Evolutionary conservation across 2,113 vertebrate species (phyloP).

Genomic region (Cricetomys ansorgei): DNA sequence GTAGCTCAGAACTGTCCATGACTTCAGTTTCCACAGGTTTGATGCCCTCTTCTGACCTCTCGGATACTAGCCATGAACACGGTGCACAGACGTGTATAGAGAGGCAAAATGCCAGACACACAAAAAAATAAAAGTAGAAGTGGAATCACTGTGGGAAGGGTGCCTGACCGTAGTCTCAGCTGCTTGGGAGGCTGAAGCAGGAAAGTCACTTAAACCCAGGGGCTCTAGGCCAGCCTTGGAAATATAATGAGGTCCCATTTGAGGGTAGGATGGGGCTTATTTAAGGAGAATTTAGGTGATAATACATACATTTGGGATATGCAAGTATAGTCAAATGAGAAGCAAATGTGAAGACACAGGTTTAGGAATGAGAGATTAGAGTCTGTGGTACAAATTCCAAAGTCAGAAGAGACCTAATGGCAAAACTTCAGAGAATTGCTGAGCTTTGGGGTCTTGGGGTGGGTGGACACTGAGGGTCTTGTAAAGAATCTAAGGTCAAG

Average conservation of each 20-base stretch:
- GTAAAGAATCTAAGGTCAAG: not conserved
- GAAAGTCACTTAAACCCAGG: not conserved
- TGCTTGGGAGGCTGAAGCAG: not conserved
- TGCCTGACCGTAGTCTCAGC: not conserved
- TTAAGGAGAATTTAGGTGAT: not conserved
- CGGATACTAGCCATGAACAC: not conserved
- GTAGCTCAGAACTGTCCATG: not conserved
- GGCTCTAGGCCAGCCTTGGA: not conserved
- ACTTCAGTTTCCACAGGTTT: not conserved
- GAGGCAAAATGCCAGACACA: not conserved
- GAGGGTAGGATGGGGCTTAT: not conserved
- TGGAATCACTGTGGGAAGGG: not conserved
- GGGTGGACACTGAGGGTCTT: not conserved
- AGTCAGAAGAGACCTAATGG: not conserved
- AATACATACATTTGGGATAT: not conserved
- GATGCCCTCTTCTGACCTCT: not conserved
- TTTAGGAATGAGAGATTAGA: not conserved
- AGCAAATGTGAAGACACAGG: not conserved
- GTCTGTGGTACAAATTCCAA: constrained; percentile 22
- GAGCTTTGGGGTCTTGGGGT: not conserved
- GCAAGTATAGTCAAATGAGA: not conserved
- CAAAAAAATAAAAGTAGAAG: not conserved
- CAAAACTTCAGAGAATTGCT: not conserved
- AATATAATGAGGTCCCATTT: not conserved
- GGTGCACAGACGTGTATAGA: not conserved